Base-by-base conservation (phyloP, 2,113 vertebrate species). In the Plectropomus leopardus region DNA sequence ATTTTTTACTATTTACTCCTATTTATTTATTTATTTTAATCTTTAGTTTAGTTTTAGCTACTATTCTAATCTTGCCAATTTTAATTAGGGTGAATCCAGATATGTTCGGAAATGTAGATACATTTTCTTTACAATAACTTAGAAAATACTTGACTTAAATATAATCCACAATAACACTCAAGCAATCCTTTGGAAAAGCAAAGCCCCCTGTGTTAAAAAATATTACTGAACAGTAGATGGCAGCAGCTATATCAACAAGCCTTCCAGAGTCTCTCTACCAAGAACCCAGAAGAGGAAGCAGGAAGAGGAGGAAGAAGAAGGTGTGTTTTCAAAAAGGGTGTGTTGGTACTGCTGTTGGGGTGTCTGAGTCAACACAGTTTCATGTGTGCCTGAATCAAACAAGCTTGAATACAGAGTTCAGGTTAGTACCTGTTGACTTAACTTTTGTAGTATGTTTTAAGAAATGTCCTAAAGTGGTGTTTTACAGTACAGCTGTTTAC, bases 231-330 rank as follows among this genome's bases (percentile, higher is more conserved):
- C 91, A 84, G 21, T 16, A 87, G 91, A 24, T 65, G 75, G 84
- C 84, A 83, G 87, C 73, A 81, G 5, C 36, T 17, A 53, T 13
- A 2, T n/a, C n/a, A 26, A 5, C 0, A 64, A 10, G 32, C 44
- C 21, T 65, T 67, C 72, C 0, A 19, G 45, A 53, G 32, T 17
- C 32, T 53, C 19, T 60, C 1, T 21, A 23, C 2, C 8, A 28
- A 60, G 50, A 73, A 72, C 66, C 26, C 34, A 58, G 48, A 57
- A 64, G 71, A 83, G 57, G 72, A 86, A 76, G 82, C 70, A 75
- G 24, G 51, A 45, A 36, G 61, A 50, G 21, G 19, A 50, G 21
- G 42, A 19, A 58, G 47, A 60, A 68, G 32, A 23, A 58, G 50
- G 59, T 45, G 73, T 67, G 72, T 13, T 21, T 55, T 58, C 53